These are phyloP conservation scores for Avahi laniger DNA, from an alignment of 2,797 vertebrate species.

Conservation along the genomic window DNA sequence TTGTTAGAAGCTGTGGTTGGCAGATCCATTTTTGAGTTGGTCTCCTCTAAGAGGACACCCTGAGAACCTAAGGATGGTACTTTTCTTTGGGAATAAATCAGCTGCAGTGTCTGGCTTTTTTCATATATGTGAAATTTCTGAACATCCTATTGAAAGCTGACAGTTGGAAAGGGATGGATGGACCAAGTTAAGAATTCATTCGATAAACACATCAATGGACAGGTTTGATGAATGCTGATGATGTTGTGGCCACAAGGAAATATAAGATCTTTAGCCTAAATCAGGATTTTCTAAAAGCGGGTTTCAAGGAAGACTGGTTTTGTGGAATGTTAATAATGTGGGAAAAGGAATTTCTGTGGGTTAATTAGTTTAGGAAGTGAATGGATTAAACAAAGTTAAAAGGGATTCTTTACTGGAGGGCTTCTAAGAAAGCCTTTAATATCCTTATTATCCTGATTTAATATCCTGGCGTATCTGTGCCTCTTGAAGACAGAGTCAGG, in stretches of 20 bases:
- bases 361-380: conserved; percentile 66
- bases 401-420: conserved; percentile 39
- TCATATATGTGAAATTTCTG: neutral
- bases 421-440: conserved; percentile 52
- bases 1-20: neutral
- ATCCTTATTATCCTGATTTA: conserved; percentile 43
- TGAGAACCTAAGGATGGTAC: neutral
- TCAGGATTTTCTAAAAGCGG: neutral
- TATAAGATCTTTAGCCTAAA: neutral
- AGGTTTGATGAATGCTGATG: neutral
- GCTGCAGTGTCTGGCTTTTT: neutral
- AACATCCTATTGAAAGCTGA: neutral
- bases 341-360: neutral
- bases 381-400: conserved; percentile 64
- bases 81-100: neutral
- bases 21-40: neutral
- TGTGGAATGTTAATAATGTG: conserved; percentile 65
- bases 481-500: neutral
- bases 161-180: neutral
- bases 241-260: neutral
- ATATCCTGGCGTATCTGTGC: neutral
- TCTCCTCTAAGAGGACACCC: neutral
- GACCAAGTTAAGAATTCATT: neutral
- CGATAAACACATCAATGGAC: neutral
- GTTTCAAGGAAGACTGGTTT: conserved; percentile 57